phyloP scores from a whole-genome alignment of 1,140 invertebrate genomes.

The Cepaea nemoralis region DNA sequence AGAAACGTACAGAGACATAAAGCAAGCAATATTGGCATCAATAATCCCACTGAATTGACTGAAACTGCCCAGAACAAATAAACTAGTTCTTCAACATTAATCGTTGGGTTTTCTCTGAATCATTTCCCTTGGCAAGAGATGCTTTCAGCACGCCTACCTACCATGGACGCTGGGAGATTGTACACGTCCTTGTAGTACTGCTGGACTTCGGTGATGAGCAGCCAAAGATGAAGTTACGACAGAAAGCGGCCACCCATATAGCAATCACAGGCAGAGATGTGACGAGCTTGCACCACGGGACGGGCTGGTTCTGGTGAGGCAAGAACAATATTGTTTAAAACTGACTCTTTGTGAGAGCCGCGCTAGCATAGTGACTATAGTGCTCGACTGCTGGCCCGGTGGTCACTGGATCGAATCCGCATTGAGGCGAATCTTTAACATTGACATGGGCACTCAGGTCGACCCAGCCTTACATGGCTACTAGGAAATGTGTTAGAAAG shows the following conservation, averaged over 20 bases:
- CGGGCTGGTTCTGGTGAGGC: neutral
- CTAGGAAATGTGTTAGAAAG: too few relatives aligned
- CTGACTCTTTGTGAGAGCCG: too few relatives aligned
- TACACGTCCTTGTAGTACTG: conserved; percentile 52
- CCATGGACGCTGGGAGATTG: neutral
- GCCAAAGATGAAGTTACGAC: conserved; percentile 55
- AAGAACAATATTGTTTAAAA: neutral
- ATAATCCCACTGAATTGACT: too few relatives aligned
- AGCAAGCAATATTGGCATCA: too few relatives aligned
- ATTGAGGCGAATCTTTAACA: too few relatives aligned
- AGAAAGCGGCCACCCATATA: conserved; percentile 50
- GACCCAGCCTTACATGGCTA: too few relatives aligned
- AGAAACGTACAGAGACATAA: too few relatives aligned
- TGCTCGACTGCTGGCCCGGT: too few relatives aligned
- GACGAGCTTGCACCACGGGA: conserved; percentile 51
- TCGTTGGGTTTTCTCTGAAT: neutral
- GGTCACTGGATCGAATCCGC: too few relatives aligned
- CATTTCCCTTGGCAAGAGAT: neutral
- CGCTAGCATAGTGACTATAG: too few relatives aligned
- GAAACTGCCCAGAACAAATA: neutral
- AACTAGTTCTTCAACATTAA: neutral
- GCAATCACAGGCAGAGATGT: conserved; percentile 51
- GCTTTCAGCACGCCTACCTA: too few relatives aligned
- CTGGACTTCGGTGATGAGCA: conserved; percentile 53
- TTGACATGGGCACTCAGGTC: too few relatives aligned